Conservation (phyloP, 1,140 invertebrate species). For the Hylyphantes graminicola region DNA sequence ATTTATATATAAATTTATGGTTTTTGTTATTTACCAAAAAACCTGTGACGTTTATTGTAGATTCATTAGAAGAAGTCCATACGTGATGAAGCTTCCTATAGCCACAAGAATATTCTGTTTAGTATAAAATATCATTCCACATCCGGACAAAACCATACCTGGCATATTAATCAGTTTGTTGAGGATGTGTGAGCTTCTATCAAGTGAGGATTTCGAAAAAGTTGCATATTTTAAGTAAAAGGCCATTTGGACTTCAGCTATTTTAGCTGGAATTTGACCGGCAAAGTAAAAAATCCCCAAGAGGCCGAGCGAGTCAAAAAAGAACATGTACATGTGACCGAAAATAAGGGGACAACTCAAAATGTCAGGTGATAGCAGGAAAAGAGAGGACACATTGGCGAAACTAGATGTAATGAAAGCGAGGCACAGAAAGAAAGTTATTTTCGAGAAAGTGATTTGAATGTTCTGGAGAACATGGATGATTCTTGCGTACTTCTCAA, state of each 20-base stretch:
- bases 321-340: neutral
- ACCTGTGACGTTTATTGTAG: neutral
- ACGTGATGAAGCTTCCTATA: constrained; percentile 1
- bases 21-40: too few species aligned
- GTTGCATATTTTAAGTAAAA: neutral
- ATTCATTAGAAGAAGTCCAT: neutral
- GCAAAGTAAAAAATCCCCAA: neutral
- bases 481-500: neutral
- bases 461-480: neutral
- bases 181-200: neutral
- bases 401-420: neutral
- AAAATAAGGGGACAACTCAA: neutral
- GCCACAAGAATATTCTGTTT: neutral
- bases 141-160: neutral
- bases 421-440: neutral
- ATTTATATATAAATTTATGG: too few species aligned
- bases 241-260: neutral
- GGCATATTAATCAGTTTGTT: neutral
- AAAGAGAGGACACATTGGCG: neutral
- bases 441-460: neutral
- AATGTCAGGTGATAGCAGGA: neutral
- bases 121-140: neutral
- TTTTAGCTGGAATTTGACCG: neutral
- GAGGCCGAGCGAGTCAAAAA: neutral
- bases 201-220: neutral